Conservation (phyloP, 2,113 vertebrate species). For the Oxyura jamaicensis region DNA sequence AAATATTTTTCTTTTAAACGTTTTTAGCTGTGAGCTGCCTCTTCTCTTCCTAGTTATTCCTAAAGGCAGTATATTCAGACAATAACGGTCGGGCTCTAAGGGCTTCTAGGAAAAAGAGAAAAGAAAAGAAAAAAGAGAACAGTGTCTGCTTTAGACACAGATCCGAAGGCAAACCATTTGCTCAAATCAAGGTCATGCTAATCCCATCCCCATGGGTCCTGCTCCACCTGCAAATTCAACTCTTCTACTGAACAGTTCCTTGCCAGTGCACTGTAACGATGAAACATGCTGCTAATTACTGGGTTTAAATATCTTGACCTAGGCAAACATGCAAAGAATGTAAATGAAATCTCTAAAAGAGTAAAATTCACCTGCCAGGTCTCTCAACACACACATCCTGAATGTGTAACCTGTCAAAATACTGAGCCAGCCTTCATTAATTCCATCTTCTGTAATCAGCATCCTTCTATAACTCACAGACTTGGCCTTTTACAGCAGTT, state of each 20-base stretch:
- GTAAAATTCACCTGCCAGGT: background rate
- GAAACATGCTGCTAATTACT: constrained; percentile 17
- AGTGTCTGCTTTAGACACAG: background rate
- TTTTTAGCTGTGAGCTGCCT: background rate
- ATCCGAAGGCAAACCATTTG: background rate
- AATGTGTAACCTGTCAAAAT: background rate
- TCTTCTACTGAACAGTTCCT: background rate
- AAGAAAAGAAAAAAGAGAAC: background rate
- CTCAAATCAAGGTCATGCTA: background rate
- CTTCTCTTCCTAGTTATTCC: rapidly evolving
- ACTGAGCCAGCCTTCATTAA: background rate
- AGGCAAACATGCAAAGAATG: background rate
- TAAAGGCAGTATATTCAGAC: background rate
- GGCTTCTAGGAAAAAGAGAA: background rate
- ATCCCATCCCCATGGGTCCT: background rate
- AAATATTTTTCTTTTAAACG: background rate
- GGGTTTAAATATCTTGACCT: background rate
- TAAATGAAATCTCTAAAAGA: background rate
- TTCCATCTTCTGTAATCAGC: background rate
- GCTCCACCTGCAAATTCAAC: background rate
- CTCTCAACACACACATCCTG: background rate
- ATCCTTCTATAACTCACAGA: background rate
- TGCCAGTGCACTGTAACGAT: background rate
- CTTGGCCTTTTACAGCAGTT: background rate
- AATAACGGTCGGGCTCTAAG: background rate